These are phyloP conservation scores for Oostethus manadensis DNA, from an alignment of 2,113 vertebrate species.

Conservation along the genomic window DNA sequence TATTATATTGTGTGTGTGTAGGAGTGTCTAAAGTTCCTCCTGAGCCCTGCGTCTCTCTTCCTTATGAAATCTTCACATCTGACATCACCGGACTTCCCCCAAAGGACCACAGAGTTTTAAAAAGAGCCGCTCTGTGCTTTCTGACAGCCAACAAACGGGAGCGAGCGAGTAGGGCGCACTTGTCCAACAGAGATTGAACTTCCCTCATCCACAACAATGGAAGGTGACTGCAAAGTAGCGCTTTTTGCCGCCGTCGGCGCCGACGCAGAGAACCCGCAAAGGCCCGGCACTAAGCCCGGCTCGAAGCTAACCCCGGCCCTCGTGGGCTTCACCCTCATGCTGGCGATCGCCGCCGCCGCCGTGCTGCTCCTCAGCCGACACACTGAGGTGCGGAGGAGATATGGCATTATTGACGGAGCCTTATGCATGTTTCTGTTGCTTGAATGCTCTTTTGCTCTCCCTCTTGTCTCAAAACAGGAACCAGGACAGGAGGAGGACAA, in stretches of 20 bases:
- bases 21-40: conserved; percentile 18
- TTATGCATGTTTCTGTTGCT: neutral
- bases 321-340: conserved; percentile 45
- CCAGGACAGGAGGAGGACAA: conserved; percentile 4
- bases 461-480: conserved; percentile 29
- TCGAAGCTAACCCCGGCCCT: conserved; percentile 25
- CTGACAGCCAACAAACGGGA: neutral
- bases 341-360: conserved; percentile 4
- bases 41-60: conserved; percentile 36
- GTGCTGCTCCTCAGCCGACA: conserved; percentile 27
- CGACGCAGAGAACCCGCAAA: conserved; percentile 4
- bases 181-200: neutral
- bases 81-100: conserved; percentile 74
- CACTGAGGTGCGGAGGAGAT: conserved; percentile 41
- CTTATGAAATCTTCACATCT: conserved; percentile 38
- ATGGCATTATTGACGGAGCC: neutral
- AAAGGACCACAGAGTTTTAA: conserved; percentile 8
- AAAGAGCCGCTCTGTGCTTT: conserved; percentile 13
- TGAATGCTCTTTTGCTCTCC: neutral
- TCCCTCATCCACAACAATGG: conserved; percentile 34
- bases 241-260: conserved; percentile 17
- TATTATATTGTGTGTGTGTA: neutral
- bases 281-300: neutral
- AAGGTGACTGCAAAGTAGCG: conserved; percentile 16
- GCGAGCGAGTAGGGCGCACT: neutral